Evolutionary conservation across 2,888 invertebrate genomes (phyloP), one percentile per base, ranked within the genome.

Genomic region (Electrophaes corylata): DNA sequence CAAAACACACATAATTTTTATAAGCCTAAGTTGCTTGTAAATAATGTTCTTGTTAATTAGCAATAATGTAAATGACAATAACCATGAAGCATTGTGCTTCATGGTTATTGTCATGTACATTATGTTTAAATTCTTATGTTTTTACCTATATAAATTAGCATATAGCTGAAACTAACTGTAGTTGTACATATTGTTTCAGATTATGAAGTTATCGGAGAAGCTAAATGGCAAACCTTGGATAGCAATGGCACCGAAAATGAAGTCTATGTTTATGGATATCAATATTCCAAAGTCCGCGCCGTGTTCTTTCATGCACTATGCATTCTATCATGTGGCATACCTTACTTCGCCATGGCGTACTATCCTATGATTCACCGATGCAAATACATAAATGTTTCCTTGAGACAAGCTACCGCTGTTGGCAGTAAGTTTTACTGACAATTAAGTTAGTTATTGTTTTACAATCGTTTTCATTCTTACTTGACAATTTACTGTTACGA

Each of bases 201-300:
- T 76, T 93, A 93, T 76, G 92, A 93, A 86, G 90, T 89, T 75
- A 93, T 93, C 65, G 92, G 91, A 45, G 92, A 93, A 73, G 79
- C 86, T 46, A 88, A 90, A 66, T 91, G 91, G 86, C 93, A 93
- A 75, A 79, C 86, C 44, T 78, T 93, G 75, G 90, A 90, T 67
- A 92, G 87, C 73, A 84, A 87, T 66, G 86, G 88, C 56, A 88
- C 91, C 39, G 92, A 92, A 52, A 83, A 87, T 69, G 71, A 86
- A 54, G 79, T 92, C 62, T 92, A 84, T 71, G 92, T 93, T 66
- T 87, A 85, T 67, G 94, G 94, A 57, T 93, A 91, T 68, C 87
- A 85, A 67, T 84, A 88, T 70, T 91, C 88, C 53, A 86, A 79
- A 73, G 65, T 83, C 61, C 85, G 90, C 56, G 78, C 84, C 54